These are phyloP conservation scores for Horisme vitalbata DNA, from an alignment of 2,888 invertebrate genomes.

Conservation along the genomic window DNA sequence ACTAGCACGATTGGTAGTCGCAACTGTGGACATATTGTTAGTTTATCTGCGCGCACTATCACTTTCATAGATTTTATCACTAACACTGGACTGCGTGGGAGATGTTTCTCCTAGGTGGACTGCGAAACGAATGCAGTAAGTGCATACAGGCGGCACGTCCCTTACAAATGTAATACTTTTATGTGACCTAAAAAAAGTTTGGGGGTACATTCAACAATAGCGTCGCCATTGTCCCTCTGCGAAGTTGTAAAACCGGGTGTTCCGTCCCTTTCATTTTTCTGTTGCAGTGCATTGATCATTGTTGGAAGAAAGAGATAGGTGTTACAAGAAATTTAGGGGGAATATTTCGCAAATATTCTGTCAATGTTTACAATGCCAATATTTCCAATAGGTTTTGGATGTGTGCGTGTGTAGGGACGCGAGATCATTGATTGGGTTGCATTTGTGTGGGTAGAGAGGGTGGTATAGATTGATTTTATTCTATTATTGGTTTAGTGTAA, in stretches of 20 bases:
- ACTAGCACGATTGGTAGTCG: slow-evolving; percentile 65
- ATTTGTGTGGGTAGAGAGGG: slow-evolving; percentile 70
- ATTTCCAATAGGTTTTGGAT: slow-evolving; percentile 66
- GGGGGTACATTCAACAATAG: slow-evolving; percentile 81
- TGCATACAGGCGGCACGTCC: slow-evolving; percentile 72
- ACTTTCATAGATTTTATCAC: slow-evolving; percentile 48
- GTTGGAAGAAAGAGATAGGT: slow-evolving; percentile 54
- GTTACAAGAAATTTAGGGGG: slow-evolving; percentile 52
- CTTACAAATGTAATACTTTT: slow-evolving; percentile 80
- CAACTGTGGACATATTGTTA: slow-evolving; percentile 60
- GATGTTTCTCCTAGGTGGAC: slow-evolving; percentile 65
- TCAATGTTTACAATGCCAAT: slow-evolving; percentile 80
- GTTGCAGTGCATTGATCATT: slow-evolving; percentile 30
- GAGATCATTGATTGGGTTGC: slow-evolving; percentile 63
- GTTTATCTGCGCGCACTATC: slow-evolving; percentile 42
- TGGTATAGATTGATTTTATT: slow-evolving; percentile 80
- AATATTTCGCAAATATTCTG: slow-evolving; percentile 74
- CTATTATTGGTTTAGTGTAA: slow-evolving; percentile 81
- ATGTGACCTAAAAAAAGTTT: slow-evolving; percentile 81
- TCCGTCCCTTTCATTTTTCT: slow-evolving; percentile 54
- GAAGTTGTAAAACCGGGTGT: slow-evolving; percentile 67
- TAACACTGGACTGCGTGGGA: slow-evolving; percentile 66
- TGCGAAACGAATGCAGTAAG: slow-evolving; percentile 78
- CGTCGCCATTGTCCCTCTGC: slow-evolving; percentile 76
- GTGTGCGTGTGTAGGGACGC: slow-evolving; percentile 53